Evolutionary conservation across 2,888 invertebrate genomes (phyloP), one percentile per base, ranked within the genome.

Genomic region (Gryllus longicercus): DNA sequence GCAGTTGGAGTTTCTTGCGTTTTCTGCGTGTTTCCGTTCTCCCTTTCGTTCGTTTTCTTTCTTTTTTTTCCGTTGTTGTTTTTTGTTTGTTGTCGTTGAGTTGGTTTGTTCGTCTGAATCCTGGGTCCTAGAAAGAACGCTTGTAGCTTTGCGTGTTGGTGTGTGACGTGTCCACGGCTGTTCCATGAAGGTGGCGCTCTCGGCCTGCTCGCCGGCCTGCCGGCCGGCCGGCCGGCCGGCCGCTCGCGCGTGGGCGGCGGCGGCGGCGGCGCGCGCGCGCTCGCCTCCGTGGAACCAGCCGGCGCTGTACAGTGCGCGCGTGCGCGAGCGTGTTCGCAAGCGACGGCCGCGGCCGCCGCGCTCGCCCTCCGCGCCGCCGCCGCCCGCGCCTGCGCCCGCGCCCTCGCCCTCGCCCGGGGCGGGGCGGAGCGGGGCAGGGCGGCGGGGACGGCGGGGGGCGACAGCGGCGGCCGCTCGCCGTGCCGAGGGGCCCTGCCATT

Each of bases 1-100:
- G 78, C 78, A 50, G 23, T 21, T 23, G 51, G 50, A 51, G 50
- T 51, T 50, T 78, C 78, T 51, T 78, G 25, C 51, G 78, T 23
- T 78, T 50, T 21, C 18, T 78, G 78, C 78, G 50, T 51, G 38
- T 38, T 78, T 23, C 21, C 78, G 50, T 50, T 21, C 76, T 18
- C 25, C 76, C 49, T 49, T 76, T 50, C 23, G 50, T 63, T 63
- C 14, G 63, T 63, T 63, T 11, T 11, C 8, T n/a, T 63, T 63
- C 1, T 63, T 63, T 63, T 63, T 18, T 2, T 63, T 10, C 1
- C 12, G 1, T 5, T 1, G 4, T 63, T 63, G 5, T 0, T 10
- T 18, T 2, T 63, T 11, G 63, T 63, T 18, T n/a, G 3, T 63
- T n/a, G 14, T 63, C 1, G 63, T 63, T 63, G 14, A 18, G 63